A percentile compares a stretch with the other conserved stretches of the same genome.
Evolutionary conservation across 2,888 invertebrate genomes (phyloP).

Genomic region (Scelioninae gen. 1): DNA sequence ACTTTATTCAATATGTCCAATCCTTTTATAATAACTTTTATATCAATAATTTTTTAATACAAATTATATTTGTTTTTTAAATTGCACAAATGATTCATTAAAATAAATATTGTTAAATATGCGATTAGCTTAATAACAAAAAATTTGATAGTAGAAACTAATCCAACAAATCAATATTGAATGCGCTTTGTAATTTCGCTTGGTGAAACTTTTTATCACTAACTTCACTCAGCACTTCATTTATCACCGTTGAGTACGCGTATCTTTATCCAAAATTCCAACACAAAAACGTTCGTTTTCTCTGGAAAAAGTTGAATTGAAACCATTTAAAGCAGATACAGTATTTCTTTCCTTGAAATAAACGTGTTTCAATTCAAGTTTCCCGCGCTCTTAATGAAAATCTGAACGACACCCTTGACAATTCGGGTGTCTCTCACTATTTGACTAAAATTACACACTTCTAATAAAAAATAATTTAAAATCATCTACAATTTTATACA

Average conservation of each 20-base stretch:
- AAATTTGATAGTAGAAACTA: too few species aligned
- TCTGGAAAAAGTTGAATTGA: conserved; percentile 26
- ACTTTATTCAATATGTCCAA: conserved; percentile 21
- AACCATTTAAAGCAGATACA: conserved; percentile 16
- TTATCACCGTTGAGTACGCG: conserved; percentile 54
- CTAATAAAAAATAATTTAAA: conserved; percentile 63
- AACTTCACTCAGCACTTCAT: conserved; percentile 52
- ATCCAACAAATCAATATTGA: too few species aligned
- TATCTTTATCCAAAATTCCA: conserved; percentile 25
- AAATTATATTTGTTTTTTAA: too few species aligned
- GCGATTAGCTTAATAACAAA: too few species aligned
- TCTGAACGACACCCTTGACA: conserved; percentile 34
- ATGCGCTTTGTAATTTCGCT: conserved; percentile 13
- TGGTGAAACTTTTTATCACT: conserved; percentile 35
- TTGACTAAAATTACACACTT: conserved; percentile 65
- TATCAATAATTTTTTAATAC: background rate
- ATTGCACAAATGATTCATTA: too few species aligned
- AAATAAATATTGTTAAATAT: too few species aligned
- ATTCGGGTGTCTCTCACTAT: conserved; percentile 38
- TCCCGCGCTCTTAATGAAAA: conserved; percentile 25
- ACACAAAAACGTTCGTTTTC: conserved; percentile 48
- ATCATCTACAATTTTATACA: conserved; percentile 58
- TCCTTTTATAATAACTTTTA: conserved; percentile 3
- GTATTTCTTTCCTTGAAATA: conserved; percentile 10
- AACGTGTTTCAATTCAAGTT: conserved; percentile 43